These are phyloP conservation scores for Pseudomyrmex concolor DNA, from an alignment of 1,140 invertebrate species.

Conservation along the genomic window DNA sequence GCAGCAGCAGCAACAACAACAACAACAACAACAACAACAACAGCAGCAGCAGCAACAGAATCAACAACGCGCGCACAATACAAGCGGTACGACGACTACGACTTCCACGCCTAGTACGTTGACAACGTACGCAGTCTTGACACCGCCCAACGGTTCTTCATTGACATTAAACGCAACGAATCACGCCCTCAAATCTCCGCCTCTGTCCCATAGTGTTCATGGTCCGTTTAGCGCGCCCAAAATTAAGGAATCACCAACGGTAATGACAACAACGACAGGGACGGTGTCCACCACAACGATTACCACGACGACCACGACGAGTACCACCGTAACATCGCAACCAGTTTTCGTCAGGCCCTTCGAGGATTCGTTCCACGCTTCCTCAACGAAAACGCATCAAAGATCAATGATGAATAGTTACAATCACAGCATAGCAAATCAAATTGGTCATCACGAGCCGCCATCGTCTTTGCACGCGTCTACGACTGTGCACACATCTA, in stretches of 20 bases:
- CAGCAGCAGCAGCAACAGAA: conserved; percentile 48
- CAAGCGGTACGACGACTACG: conserved; percentile 66
- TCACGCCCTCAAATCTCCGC: conserved; percentile 72
- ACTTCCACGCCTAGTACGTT: conserved; percentile 71
- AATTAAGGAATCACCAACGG: conserved; percentile 66
- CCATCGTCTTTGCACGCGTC: neutral
- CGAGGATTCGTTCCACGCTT: conserved; percentile 82
- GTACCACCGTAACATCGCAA: conserved; percentile 64
- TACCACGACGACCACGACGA: conserved; percentile 54
- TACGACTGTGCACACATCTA: too few relatives aligned
- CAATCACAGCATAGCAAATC: conserved; percentile 74
- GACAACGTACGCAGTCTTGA: conserved; percentile 72
- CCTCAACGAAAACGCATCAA: conserved; percentile 76
- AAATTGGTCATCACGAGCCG: conserved; percentile 74
- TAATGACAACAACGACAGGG: conserved; percentile 50
- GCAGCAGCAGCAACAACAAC: conserved; percentile 60
- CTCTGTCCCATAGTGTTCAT: conserved; percentile 64
- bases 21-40: conserved; percentile 47
- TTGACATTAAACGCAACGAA: conserved; percentile 65
- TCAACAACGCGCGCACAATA: conserved; percentile 52
- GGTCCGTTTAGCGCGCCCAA: conserved; percentile 31
- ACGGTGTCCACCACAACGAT: conserved; percentile 33
- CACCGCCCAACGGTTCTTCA: conserved; percentile 64
- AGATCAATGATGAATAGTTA: conserved; percentile 73
- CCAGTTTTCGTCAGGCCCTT: conserved; percentile 85